Percentiles rank a stretch among this genome's conserved stretches.
Evolutionary conservation across 2,888 invertebrate species (phyloP).

Genomic region (Acrobasis suavella): DNA sequence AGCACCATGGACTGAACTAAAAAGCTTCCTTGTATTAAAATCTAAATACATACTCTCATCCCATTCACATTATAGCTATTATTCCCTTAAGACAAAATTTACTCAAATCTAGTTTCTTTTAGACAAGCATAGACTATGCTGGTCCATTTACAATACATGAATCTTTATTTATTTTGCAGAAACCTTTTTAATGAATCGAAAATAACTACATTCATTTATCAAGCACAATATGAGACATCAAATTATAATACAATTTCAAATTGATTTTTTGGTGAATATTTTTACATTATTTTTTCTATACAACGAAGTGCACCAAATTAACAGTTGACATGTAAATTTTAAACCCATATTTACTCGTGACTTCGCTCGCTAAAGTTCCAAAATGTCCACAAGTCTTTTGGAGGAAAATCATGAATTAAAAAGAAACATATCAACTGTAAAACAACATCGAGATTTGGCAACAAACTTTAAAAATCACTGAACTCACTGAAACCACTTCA

Average conservation of each 20-base stretch:
- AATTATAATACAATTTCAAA: slow-evolving; percentile 6
- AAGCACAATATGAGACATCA: slow-evolving; percentile 1
- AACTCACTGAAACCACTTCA: background rate
- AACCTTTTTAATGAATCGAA: slow-evolving; percentile 4
- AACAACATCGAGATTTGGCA: background rate
- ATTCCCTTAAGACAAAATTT: background rate
- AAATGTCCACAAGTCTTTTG: background rate
- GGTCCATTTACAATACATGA: background rate
- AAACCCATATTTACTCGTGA: background rate
- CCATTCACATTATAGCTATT: too few species aligned
- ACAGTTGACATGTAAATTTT: background rate
- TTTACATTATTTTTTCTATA: background rate
- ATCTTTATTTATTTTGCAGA: background rate
- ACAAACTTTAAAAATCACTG: background rate
- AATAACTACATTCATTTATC: background rate
- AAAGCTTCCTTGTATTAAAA: too few species aligned
- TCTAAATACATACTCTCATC: too few species aligned
- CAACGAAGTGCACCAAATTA: background rate
- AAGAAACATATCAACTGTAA: background rate
- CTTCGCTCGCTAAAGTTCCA: background rate
- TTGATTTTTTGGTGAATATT: slow-evolving; percentile 9
- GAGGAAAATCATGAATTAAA: background rate
- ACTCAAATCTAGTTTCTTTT: too few species aligned
- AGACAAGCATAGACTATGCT: too few species aligned
- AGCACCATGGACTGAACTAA: too few species aligned